Evolutionary conservation across 2,797 vertebrate species (phyloP).

Genomic region (Myotis daubentonii): DNA sequence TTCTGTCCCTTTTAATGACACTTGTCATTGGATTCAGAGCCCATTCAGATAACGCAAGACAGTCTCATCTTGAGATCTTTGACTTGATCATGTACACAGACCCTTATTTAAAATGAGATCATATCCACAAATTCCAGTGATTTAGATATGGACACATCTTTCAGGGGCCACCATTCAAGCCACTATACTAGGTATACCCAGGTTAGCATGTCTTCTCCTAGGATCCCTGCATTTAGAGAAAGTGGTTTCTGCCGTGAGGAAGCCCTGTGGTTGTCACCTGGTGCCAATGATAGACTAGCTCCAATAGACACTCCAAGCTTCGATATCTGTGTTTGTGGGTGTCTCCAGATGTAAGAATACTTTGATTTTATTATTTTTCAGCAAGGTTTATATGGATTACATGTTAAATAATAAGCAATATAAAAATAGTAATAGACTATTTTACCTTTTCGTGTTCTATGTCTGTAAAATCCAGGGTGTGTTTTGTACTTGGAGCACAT

Average conservation of each 20-base stretch:
- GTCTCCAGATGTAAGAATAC: neutral
- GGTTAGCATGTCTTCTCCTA: neutral
- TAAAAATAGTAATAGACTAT: neutral
- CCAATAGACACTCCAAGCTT: neutral
- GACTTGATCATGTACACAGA: neutral
- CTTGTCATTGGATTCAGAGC: neutral
- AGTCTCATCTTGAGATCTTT: neutral
- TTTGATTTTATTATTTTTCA: neutral
- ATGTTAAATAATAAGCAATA: neutral
- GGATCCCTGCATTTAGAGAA: neutral
- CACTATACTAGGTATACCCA: neutral
- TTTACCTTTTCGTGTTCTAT: neutral
- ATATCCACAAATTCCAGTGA: neutral
- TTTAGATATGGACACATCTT: neutral
- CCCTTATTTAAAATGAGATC: neutral
- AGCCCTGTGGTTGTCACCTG: neutral
- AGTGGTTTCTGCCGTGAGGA: neutral
- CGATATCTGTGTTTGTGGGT: neutral
- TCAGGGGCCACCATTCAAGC: neutral
- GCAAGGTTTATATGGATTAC: neutral
- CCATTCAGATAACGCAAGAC: neutral
- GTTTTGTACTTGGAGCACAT: neutral
- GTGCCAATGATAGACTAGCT: neutral
- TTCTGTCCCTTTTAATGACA: neutral
- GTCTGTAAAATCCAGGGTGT: neutral